Evolutionary conservation across 2,113 vertebrate species (phyloP).

Genomic region (Prietella phreatophila): DNA sequence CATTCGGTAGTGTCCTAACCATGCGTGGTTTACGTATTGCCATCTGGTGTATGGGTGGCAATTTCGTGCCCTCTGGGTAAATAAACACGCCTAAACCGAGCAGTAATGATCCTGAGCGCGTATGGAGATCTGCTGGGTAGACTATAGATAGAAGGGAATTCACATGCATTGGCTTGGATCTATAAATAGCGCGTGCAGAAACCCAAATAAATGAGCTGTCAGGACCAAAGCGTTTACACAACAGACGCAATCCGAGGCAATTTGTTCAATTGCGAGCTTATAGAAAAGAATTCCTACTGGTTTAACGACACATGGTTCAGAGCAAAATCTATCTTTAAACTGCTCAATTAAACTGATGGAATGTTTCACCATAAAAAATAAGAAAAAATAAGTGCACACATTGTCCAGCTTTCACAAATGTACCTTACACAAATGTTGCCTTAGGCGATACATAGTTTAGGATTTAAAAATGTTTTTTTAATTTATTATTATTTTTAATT

Average conservation of each 20-base stretch:
- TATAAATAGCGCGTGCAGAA: constrained; percentile 71
- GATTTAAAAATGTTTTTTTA: too few relatives aligned
- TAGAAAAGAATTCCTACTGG: constrained; percentile 60
- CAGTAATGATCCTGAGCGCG: constrained; percentile 62
- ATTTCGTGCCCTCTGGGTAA: constrained; percentile 69
- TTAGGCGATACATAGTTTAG: neutral
- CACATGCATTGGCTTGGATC: constrained; percentile 53
- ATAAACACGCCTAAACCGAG: constrained; percentile 67
- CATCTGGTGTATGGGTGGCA: constrained; percentile 57
- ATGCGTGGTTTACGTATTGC: constrained; percentile 46
- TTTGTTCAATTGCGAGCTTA: constrained; percentile 79
- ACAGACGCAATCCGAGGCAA: constrained; percentile 69
- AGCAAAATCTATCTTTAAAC: neutral
- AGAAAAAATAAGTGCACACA: neutral
- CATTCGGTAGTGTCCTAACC: constrained; percentile 45
- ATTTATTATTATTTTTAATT: too few relatives aligned
- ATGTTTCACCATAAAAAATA: neutral
- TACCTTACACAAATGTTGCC: neutral
- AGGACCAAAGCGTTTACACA: constrained; percentile 75
- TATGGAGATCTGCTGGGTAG: constrained; percentile 55
- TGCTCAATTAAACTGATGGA: neutral
- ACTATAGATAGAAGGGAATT: constrained; percentile 59
- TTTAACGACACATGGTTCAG: constrained; percentile 16
- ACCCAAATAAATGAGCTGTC: constrained; percentile 82
- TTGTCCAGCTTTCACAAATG: neutral